phyloP scores from a whole-genome alignment of 2,113 vertebrate species.

The Collichthys lucidus region DNA sequence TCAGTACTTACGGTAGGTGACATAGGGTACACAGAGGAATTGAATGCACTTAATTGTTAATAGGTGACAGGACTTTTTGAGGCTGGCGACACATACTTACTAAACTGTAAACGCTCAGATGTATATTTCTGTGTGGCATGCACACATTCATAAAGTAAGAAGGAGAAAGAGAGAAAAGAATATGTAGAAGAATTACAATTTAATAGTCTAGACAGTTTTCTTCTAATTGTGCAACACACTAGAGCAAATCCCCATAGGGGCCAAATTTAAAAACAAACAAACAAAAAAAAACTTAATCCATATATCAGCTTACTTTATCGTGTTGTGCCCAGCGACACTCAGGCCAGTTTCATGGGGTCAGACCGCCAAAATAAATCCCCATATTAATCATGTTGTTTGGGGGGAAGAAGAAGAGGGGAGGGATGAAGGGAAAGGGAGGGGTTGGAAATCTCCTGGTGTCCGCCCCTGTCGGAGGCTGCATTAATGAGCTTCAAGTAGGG shows the following conservation, averaged over 20 bases:
- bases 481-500: conserved; percentile 84
- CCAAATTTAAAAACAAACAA: too few species aligned
- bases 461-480: conserved; percentile 78
- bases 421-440: conserved; percentile 31
- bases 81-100: background rate
- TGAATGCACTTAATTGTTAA: conserved; percentile 13
- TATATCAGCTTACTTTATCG: conserved; percentile 45
- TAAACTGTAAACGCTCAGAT: background rate
- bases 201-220: background rate
- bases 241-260: conserved; percentile 54
- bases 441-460: conserved; percentile 77
- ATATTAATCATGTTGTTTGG: conserved; percentile 78
- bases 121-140: too few species aligned
- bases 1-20: background rate
- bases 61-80: conserved; percentile 17
- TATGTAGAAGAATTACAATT: background rate
- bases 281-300: conserved; percentile 39
- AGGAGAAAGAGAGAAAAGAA: background rate
- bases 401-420: background rate
- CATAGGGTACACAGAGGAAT: background rate
- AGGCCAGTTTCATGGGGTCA: conserved; percentile 58
- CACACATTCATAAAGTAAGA: background rate
- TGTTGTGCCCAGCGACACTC: conserved; percentile 39
- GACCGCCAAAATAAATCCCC: conserved; percentile 77
- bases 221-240: conserved; percentile 33